Percentiles rank a stretch among this genome's conserved stretches.
These are phyloP conservation scores for Hyphantria cunea DNA, from an alignment of 1,140 invertebrate species.

Conservation along the genomic window DNA sequence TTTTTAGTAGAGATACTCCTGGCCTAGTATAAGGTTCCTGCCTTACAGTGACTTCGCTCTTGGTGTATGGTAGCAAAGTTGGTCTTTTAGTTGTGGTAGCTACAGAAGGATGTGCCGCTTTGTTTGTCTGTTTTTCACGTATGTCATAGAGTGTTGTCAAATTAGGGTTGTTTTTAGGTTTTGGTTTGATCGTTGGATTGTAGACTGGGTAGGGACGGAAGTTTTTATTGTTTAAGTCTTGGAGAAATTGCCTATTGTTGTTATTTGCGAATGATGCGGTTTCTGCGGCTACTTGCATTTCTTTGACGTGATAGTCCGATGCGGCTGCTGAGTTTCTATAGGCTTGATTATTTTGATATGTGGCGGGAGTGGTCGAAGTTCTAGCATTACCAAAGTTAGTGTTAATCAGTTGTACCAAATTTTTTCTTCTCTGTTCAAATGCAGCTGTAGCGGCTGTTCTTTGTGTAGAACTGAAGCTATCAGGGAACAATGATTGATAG, in stretches of 20 bases:
- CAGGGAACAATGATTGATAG: constrained; percentile 56
- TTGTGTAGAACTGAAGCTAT: constrained; percentile 57
- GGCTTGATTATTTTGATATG: constrained; percentile 62
- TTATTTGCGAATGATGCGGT: constrained; percentile 87
- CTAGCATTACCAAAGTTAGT: constrained; percentile 60
- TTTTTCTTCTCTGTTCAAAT: constrained; percentile 65
- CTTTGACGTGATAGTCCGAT: constrained; percentile 74
- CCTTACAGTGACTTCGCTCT: constrained; percentile 58
- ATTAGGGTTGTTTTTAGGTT: constrained; percentile 58
- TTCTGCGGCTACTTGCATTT: constrained; percentile 88
- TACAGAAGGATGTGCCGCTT: not conserved
- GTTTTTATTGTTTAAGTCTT: constrained; percentile 68
- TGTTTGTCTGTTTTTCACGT: constrained; percentile 45
- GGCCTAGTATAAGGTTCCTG: constrained; percentile 74
- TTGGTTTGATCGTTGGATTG: constrained; percentile 55
- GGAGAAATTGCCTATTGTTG: constrained; percentile 71
- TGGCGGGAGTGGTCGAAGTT: constrained; percentile 53
- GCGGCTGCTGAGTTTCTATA: constrained; percentile 45
- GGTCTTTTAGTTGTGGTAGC: constrained; percentile 64
- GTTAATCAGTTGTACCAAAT: constrained; percentile 65
- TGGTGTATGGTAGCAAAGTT: constrained; percentile 69
- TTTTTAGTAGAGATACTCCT: constrained; percentile 65
- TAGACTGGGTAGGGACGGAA: constrained; percentile 70
- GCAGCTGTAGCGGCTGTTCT: constrained; percentile 56
- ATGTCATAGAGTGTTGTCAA: constrained; percentile 71